phyloP scores from a whole-genome alignment of 1,140 invertebrate species.

The Bombus confusus region DNA sequence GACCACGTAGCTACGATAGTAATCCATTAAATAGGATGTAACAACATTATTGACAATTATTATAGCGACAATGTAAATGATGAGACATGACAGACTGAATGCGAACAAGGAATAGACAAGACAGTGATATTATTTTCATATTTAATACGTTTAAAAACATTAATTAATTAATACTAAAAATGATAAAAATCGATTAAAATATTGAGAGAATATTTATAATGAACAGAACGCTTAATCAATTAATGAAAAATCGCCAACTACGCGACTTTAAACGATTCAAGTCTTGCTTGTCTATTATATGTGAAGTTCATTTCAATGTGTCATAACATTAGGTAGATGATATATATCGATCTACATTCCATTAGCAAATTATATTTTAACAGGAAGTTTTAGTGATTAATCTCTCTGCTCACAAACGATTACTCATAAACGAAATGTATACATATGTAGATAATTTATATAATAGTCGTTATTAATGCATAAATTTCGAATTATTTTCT shows the following conservation, averaged over 20 bases:
- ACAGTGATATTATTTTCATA: background rate
- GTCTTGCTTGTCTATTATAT: background rate
- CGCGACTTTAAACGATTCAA: background rate
- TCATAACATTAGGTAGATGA: background rate
- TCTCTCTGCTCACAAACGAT: background rate
- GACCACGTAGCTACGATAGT: background rate
- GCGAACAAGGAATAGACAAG: background rate
- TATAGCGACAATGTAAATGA: background rate
- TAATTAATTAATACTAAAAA: background rate
- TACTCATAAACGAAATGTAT: background rate
- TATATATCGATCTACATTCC: slow-evolving; percentile 28
- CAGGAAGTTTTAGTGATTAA: background rate
- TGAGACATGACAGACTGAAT: background rate
- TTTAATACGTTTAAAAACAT: background rate
- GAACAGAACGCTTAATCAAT: background rate
- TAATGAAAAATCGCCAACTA: background rate
- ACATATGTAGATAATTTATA: background rate
- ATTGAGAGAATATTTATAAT: background rate
- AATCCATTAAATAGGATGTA: background rate
- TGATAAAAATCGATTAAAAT: background rate
- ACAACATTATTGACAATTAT: background rate
- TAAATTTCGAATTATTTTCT: background rate
- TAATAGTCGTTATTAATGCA: background rate
- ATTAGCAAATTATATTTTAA: slow-evolving; percentile 57
- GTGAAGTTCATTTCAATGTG: slow-evolving; percentile 43